Percentiles rank a stretch among this genome's conserved stretches.
phyloP scores from a whole-genome alignment of 1,140 invertebrate genomes.

The Leptestheria dahalacensis region DNA sequence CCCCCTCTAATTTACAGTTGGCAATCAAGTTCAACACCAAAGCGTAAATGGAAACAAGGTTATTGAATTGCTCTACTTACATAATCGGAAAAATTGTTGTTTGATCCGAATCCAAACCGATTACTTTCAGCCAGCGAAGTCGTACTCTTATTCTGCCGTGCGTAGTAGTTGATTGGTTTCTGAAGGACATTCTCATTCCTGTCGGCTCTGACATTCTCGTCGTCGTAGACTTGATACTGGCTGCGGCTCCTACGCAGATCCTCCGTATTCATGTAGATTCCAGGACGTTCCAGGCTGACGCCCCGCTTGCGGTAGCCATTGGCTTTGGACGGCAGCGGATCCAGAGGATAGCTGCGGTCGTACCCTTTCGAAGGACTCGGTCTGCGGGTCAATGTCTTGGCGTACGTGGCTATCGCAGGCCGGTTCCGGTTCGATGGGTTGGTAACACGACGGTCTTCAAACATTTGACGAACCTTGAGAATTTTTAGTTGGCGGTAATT shows the following conservation, averaged over 20 bases:
- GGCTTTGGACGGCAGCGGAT: constrained; percentile 37
- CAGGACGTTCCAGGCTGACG: constrained; percentile 7
- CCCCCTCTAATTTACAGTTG: no score
- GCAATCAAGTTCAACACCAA: no score
- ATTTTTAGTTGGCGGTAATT: no score
- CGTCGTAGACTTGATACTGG: constrained; percentile 14
- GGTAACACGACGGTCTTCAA: constrained; percentile 46
- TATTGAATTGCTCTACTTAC: no score
- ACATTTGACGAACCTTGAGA: constrained; percentile 53
- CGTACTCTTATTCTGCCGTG: not conserved
- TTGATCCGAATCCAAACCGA: not conserved
- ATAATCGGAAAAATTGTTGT: not conserved
- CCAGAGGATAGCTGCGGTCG: constrained; percentile 63
- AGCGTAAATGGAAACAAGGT: no score
- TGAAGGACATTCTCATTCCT: not conserved
- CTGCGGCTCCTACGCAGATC: constrained; percentile 10
- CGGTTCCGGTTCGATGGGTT: constrained; percentile 10
- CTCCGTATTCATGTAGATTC: not conserved
- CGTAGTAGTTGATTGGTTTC: not conserved
- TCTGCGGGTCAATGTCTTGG: constrained; percentile 10
- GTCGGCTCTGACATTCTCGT: no score
- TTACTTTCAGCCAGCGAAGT: not conserved
- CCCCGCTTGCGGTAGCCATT: not conserved
- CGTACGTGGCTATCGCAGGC: not conserved
- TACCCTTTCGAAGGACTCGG: constrained; percentile 29